A percentile compares a stretch with the other conserved stretches of the same genome.
Conservation (phyloP, 1,140 invertebrate genomes). For the Drosophila tani region DNA sequence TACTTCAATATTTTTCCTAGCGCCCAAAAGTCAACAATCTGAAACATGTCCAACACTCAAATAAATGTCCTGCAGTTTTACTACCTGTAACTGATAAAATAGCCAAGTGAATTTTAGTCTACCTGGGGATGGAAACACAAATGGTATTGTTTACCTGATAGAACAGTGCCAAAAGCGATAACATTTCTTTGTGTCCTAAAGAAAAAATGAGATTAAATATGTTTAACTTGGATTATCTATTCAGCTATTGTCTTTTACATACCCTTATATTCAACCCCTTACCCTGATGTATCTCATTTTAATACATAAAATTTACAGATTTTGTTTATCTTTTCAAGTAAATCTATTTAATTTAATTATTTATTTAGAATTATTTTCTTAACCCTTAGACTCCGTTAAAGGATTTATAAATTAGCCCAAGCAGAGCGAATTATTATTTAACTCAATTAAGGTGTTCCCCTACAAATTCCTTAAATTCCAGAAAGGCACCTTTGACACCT, state of each 20-base stretch:
- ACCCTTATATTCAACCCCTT: too few species aligned
- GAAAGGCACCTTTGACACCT: slow-evolving; percentile 1
- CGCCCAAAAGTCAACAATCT: neutral
- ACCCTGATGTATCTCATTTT: too few species aligned
- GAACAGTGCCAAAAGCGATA: neutral
- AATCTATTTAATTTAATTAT: neutral
- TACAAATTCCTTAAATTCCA: neutral
- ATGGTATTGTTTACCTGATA: neutral
- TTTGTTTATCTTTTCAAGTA: too few species aligned
- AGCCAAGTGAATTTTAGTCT: neutral
- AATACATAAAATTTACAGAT: too few species aligned
- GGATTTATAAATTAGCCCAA: neutral
- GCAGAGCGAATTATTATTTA: too few species aligned
- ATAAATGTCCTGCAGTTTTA: slow-evolving; percentile 2
- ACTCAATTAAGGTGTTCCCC: neutral
- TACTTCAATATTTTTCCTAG: too few species aligned
- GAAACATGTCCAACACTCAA: slow-evolving; percentile 2
- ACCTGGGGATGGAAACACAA: neutral
- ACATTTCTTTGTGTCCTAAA: neutral
- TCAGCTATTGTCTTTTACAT: too few species aligned
- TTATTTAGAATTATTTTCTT: too few species aligned
- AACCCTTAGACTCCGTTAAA: too few species aligned
- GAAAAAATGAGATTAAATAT: neutral
- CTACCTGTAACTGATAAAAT: slow-evolving; percentile 13
- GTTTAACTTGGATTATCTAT: neutral